phyloP scores from a whole-genome alignment of 2,888 invertebrate species.

The Copidosoma aretas region DNA sequence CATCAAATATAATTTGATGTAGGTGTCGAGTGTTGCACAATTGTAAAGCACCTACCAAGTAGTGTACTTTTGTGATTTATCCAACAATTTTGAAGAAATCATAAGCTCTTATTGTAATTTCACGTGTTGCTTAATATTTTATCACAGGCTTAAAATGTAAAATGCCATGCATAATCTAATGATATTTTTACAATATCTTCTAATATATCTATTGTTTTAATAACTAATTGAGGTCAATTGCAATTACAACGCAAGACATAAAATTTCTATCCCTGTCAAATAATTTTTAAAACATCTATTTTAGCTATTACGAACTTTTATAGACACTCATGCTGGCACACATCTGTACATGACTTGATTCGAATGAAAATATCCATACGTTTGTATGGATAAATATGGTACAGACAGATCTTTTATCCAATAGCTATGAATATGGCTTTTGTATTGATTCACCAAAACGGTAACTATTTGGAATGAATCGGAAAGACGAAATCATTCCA shows the following conservation, averaged over 20 bases:
- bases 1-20: conserved; percentile 26
- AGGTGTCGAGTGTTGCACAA: conserved; percentile 9
- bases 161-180: conserved; percentile 14
- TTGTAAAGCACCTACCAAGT: conserved; percentile 9
- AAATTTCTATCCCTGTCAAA: neutral
- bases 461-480: conserved; percentile 21
- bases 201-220: conserved; percentile 13
- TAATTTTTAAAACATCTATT: conserved; percentile 21
- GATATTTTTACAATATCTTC: neutral
- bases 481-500: conserved; percentile 24
- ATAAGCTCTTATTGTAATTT: neutral
- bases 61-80: conserved; percentile 17
- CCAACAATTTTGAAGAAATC: conserved; percentile 23
- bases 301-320: conserved; percentile 17
- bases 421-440: conserved; percentile 7
- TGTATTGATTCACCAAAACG: conserved; percentile 23
- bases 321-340: conserved; percentile 12
- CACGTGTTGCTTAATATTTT: conserved; percentile 24
- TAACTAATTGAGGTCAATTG: conserved; percentile 5
- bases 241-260: conserved; percentile 10
- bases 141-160: conserved; percentile 37
- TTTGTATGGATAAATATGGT: conserved; percentile 11
- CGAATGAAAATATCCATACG: conserved; percentile 22
- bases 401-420: conserved; percentile 19
- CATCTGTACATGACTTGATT: conserved; percentile 25